A percentile compares a stretch with the other conserved stretches of the same genome.
phyloP scores from a whole-genome alignment of 2,113 vertebrate species.

The Rissa tridactyla region DNA sequence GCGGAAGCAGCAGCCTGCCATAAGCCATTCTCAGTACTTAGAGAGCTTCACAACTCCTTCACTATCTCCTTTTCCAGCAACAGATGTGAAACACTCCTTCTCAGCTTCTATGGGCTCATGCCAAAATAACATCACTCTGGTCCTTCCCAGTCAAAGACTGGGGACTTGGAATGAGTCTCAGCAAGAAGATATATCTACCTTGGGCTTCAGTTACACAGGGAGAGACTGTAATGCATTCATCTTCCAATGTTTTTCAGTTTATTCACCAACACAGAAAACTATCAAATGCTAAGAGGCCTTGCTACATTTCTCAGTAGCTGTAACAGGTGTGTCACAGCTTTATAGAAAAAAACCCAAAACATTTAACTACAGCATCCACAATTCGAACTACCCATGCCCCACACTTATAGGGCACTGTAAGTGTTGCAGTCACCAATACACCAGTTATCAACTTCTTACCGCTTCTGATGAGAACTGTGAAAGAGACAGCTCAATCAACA shows the following conservation, averaged over 20 bases:
- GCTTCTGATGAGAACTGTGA: background rate
- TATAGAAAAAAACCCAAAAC: background rate
- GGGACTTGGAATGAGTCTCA: background rate
- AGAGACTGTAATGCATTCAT: background rate
- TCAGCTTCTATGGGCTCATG: background rate
- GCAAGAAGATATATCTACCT: background rate
- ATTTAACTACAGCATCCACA: background rate
- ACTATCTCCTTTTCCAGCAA: background rate
- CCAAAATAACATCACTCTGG: background rate
- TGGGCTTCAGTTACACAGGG: background rate
- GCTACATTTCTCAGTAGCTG: background rate
- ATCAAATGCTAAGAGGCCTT: background rate
- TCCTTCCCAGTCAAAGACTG: background rate
- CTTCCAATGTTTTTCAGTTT: background rate
- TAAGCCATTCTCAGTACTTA: background rate
- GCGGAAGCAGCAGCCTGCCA: background rate
- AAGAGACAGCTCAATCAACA: background rate
- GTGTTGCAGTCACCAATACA: background rate
- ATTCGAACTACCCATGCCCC: background rate
- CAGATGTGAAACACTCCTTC: background rate
- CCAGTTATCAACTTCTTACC: background rate
- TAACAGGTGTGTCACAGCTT: background rate
- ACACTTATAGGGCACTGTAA: background rate
- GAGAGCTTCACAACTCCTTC: background rate
- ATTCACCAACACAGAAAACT: background rate